A percentile compares a stretch with the other conserved stretches of the same genome.
phyloP scores from a whole-genome alignment of 1,140 invertebrate genomes.

The Cydia strobilella region DNA sequence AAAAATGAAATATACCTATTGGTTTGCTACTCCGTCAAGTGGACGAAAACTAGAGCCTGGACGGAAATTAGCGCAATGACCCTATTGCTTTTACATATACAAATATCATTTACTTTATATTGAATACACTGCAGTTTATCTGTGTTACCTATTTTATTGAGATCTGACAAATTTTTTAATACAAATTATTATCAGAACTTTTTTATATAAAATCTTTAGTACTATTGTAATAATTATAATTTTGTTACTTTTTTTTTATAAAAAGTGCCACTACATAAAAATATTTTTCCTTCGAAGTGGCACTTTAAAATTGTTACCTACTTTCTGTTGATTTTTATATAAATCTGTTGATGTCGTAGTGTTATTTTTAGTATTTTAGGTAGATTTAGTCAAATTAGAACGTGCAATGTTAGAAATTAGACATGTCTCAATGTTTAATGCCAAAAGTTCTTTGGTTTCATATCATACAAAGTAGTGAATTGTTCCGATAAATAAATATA shows the following conservation, averaged over 20 bases:
- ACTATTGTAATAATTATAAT: conserved; percentile 28
- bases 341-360: conserved; percentile 45
- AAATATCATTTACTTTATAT: conserved; percentile 3
- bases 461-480: conserved; percentile 76
- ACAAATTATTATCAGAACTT: conserved; percentile 24
- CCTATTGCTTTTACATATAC: background rate
- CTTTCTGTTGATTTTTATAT: conserved; percentile 42
- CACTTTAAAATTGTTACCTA: conserved; percentile 51
- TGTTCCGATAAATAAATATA: conserved; percentile 70
- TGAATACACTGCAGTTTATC: conserved; percentile 14
- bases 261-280: conserved; percentile 32
- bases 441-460: conserved; percentile 70
- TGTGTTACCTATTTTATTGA: conserved; percentile 30
- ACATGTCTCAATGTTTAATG: conserved; percentile 62
- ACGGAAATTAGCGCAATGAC: too few species aligned
- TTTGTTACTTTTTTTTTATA: conserved; percentile 53
- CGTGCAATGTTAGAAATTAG: conserved; percentile 74
- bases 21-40: too few species aligned
- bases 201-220: conserved; percentile 12
- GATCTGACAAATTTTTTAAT: conserved; percentile 30
- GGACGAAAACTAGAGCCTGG: too few species aligned
- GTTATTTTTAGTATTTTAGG: conserved; percentile 25
- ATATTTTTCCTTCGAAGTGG: conserved; percentile 43
- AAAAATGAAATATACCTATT: too few species aligned
- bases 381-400: conserved; percentile 44